Evolutionary conservation across 2,888 invertebrate genomes (phyloP).

Genomic region (Polydrusus pterygomalis): DNA sequence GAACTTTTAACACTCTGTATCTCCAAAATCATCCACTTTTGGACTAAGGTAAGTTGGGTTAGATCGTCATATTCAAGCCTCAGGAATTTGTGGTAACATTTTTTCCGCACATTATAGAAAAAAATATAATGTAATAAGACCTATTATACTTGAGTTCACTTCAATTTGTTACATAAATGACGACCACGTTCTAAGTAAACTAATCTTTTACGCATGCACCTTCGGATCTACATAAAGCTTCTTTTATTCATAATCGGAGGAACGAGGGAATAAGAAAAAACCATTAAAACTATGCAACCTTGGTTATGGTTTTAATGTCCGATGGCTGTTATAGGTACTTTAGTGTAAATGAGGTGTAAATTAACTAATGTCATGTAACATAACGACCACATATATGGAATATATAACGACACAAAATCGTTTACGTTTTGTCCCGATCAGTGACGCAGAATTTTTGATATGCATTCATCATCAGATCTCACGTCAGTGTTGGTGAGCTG

Average conservation of each 20-base stretch:
- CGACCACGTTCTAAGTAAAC: neutral
- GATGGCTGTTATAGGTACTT: slow-evolving; percentile 1
- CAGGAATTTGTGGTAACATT: no score
- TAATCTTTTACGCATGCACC: neutral
- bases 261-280: slow-evolving; percentile 6
- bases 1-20: no score
- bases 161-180: neutral
- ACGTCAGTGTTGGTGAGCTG: no score
- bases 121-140: no score
- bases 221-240: slow-evolving; percentile 2
- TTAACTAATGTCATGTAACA: slow-evolving; percentile 4
- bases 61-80: no score
- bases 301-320: slow-evolving; percentile 12
- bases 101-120: no score
- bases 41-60: no score
- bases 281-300: neutral
- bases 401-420: no score
- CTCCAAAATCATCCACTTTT: no score
- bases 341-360: slow-evolving; percentile 4
- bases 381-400: neutral
- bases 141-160: neutral
- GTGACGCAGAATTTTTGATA: no score
- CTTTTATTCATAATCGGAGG: slow-evolving; percentile 19
- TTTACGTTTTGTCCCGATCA: no score
- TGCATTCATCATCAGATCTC: no score